phyloP scores from a whole-genome alignment of 2,888 invertebrate species.

The Sericinus montela region DNA sequence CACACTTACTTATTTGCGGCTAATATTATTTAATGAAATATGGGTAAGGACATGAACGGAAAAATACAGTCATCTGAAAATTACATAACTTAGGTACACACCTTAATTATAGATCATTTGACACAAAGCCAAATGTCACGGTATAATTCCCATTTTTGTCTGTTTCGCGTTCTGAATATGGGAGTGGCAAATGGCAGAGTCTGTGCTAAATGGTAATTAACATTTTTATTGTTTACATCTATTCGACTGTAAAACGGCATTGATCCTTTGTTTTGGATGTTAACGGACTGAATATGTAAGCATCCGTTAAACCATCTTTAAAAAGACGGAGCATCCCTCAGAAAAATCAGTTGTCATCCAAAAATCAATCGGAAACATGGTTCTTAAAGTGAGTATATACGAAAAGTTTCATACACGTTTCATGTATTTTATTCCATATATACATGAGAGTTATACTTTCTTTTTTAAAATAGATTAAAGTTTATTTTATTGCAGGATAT shows the following conservation, averaged over 20 bases:
- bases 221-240: slow-evolving; percentile 71
- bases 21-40: too few species aligned
- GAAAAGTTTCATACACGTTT: background rate
- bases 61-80: too few species aligned
- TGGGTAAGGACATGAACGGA: too few species aligned
- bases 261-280: slow-evolving; percentile 73
- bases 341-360: slow-evolving; percentile 65
- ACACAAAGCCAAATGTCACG: slow-evolving; percentile 56
- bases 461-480: background rate
- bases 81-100: too few species aligned
- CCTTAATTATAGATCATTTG: slow-evolving; percentile 12
- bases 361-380: slow-evolving; percentile 67
- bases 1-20: too few species aligned
- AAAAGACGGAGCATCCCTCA: slow-evolving; percentile 56
- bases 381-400: slow-evolving; percentile 56
- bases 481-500: slow-evolving; percentile 39
- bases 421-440: too few species aligned
- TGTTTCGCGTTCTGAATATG: slow-evolving; percentile 61
- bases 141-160: slow-evolving; percentile 51
- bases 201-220: slow-evolving; percentile 65
- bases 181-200: slow-evolving; percentile 42
- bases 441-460: background rate
- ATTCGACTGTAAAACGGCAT: slow-evolving; percentile 70
- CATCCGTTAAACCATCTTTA: slow-evolving; percentile 60
- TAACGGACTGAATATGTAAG: slow-evolving; percentile 70